Conservation (phyloP, 2,797 vertebrate species). For the Micromesistius poutassou region DNA sequence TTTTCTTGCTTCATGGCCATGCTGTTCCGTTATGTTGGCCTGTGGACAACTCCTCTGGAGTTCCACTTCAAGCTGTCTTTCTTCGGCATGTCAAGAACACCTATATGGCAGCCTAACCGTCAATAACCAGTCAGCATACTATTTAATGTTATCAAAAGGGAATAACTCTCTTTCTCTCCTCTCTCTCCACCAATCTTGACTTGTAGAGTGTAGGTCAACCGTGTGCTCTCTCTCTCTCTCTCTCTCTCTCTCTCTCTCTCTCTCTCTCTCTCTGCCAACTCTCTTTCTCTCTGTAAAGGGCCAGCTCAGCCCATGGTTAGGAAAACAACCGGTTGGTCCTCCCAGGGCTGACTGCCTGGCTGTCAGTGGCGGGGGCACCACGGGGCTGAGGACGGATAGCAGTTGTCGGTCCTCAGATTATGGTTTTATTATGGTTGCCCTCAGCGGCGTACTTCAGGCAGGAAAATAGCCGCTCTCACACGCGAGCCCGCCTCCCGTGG, state of each 20-base stretch:
- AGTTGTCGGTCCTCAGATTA: constrained; percentile 46
- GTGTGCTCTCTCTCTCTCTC: constrained; percentile 9
- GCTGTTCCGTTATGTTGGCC: neutral
- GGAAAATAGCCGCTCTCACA: constrained; percentile 22
- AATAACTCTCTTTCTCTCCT: constrained; percentile 11
- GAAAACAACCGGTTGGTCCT: constrained; percentile 37
- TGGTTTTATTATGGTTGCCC: constrained; percentile 33
- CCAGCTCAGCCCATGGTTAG: constrained; percentile 40
- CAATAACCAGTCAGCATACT: neutral
- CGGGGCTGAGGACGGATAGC: constrained; percentile 35
- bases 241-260: constrained; percentile 6
- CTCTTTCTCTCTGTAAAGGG: constrained; percentile 15
- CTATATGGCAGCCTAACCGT: neutral
- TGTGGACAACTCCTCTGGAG: neutral
- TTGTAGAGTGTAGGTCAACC: no score
- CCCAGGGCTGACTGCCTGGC: constrained; percentile 30
- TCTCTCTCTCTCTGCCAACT: constrained; percentile 8
- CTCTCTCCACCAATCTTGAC: constrained; percentile 11
- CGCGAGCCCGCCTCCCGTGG: constrained; percentile 34
- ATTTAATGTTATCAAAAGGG: neutral
- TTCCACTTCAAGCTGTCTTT: neutral
- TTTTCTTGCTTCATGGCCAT: neutral
- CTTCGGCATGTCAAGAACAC: neutral
- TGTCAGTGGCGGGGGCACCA: constrained; percentile 25
- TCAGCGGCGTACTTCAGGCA: constrained; percentile 20